Conservation (phyloP, 2,113 vertebrate genomes). For the Cinclus cinclus region DNA sequence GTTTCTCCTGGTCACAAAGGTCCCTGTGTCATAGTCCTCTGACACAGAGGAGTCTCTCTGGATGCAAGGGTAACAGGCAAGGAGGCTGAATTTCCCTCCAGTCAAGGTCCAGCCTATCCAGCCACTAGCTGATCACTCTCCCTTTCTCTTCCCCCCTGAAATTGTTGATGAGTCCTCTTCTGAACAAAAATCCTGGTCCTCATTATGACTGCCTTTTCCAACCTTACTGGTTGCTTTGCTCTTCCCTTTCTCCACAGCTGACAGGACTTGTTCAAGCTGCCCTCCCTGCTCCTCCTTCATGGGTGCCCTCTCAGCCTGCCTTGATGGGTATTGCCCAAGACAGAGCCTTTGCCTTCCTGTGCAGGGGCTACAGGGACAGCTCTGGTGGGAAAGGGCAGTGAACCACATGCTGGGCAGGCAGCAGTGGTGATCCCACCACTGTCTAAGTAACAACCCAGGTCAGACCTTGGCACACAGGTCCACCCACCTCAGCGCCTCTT, state of each 20-base stretch:
- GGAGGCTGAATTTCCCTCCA: not conserved
- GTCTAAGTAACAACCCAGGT: not conserved
- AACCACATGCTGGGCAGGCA: rapidly evolving
- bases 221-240: not conserved
- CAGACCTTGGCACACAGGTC: not conserved
- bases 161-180: not conserved
- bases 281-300: not conserved
- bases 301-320: not conserved
- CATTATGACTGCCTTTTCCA: not conserved
- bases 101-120: not conserved
- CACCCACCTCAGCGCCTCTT: not conserved
- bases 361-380: not conserved
- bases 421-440: not conserved
- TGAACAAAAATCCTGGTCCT: not conserved
- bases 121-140: not conserved
- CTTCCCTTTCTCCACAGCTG: not conserved
- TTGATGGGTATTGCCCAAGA: not conserved
- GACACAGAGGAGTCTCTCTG: not conserved
- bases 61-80: not conserved
- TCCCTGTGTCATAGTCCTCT: not conserved
- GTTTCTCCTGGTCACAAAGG: not conserved
- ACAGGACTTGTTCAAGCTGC: not conserved
- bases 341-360: not conserved
- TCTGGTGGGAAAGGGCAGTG: not conserved
- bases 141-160: not conserved